Conservation (phyloP, 1,140 invertebrate species). For the Drosophila oshimai region DNA sequence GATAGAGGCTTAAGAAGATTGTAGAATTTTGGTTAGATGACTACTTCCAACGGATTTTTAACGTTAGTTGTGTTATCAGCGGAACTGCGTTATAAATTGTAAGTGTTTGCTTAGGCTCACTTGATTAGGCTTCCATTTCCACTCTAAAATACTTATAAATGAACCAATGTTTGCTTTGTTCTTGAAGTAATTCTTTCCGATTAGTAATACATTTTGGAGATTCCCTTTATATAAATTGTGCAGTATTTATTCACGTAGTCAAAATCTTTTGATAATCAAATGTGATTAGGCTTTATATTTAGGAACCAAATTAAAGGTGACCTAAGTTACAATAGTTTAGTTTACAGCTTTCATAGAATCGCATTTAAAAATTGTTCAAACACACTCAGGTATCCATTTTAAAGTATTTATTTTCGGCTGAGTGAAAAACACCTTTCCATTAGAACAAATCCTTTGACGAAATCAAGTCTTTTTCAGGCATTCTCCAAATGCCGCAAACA, state of each 20-base stretch:
- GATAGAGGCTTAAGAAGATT: background rate
- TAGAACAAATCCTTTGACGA: slow-evolving; percentile 26
- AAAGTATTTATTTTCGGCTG: slow-evolving; percentile 1
- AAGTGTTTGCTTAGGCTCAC: background rate
- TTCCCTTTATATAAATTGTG: too few species aligned
- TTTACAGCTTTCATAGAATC: background rate
- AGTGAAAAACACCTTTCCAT: background rate
- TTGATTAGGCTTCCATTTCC: background rate
- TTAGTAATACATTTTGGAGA: background rate
- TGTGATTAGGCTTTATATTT: too few species aligned
- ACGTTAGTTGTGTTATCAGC: slow-evolving; percentile 5
- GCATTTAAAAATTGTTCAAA: background rate
- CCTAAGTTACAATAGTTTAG: too few species aligned
- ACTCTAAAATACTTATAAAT: too few species aligned
- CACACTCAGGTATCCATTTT: background rate
- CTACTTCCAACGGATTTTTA: background rate
- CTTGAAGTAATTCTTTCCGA: background rate
- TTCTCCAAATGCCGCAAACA: slow-evolving; percentile 39
- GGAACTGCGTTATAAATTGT: background rate
- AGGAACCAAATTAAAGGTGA: too few species aligned
- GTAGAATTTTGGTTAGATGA: background rate
- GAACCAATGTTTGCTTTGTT: background rate
- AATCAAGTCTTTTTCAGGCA: slow-evolving; percentile 21
- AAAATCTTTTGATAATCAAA: too few species aligned
- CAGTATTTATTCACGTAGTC: too few species aligned